A percentile compares a stretch with the other conserved stretches of the same genome.
These are phyloP conservation scores for Anoplius nigerrimus DNA, from an alignment of 2,888 invertebrate genomes.

Conservation along the genomic window DNA sequence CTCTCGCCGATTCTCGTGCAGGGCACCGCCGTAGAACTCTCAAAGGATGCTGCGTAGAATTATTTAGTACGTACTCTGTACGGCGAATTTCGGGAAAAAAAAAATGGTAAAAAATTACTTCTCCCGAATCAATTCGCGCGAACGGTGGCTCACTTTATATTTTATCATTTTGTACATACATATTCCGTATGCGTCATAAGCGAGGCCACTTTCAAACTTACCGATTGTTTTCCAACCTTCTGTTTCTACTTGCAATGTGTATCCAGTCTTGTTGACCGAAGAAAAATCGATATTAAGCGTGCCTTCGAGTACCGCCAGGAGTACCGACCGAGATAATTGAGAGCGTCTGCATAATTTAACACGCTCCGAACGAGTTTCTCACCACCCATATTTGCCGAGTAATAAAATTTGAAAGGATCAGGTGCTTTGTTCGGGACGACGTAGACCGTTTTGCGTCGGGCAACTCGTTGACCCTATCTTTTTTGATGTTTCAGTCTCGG, in stretches of 20 bases:
- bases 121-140: no score
- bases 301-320: no score
- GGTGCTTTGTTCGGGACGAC: slow-evolving; percentile 42
- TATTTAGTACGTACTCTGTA: neutral
- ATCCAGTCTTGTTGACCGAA: no score
- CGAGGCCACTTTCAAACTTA: no score
- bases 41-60: neutral
- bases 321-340: slow-evolving; percentile 35
- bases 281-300: no score
- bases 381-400: slow-evolving; percentile 40
- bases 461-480: slow-evolving; percentile 34
- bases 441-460: slow-evolving; percentile 28
- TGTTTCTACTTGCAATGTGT: no score
- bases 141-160: no score
- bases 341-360: slow-evolving; percentile 52
- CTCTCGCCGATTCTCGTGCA: slow-evolving; percentile 23
- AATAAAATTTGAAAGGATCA: slow-evolving; percentile 46
- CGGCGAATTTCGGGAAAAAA: neutral
- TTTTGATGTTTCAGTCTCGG: neutral
- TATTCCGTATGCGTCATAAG: no score
- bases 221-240: no score
- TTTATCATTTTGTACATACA: no score
- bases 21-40: slow-evolving; percentile 24
- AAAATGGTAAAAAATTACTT: neutral
- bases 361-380: slow-evolving; percentile 47